Evolutionary conservation across 2,113 vertebrate species (phyloP), one percentile per base, ranked within the genome.

Genomic region (Crypturellus undulatus): DNA sequence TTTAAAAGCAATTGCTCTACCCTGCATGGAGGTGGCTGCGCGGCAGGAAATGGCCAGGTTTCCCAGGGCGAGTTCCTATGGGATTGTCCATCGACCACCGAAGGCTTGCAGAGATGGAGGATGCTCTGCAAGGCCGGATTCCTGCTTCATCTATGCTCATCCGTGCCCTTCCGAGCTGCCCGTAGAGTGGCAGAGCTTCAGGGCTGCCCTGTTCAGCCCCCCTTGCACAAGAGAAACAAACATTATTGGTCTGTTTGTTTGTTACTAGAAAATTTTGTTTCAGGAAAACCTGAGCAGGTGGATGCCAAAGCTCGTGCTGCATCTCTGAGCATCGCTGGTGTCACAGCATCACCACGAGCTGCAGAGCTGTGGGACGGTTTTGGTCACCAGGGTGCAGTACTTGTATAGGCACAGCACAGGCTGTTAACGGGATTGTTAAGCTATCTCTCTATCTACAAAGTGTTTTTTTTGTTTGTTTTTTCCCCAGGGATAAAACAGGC

Each of bases 371-470:
- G 73, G 81, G 65, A 18, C 28, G 22, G 3, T 65, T 58, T 5
- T 62, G 84, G 84, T 87, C 91, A 88, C 79, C 26, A 10, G 86
- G 65, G 77, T 49, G 65, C 88, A 80, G 80, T 73, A 49, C 63
- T 82, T 58, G 54, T 59, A 79, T 34, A 60, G n/a, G 54, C 52
- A 79, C 52, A 87, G 68, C 81, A 84, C 70, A 82, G 89, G 81
- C 84, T 91, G 90, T 76, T 91, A 82, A 79, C 87, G 38, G 79
- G 75, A 47, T 82, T 91, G 75, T 82, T 89, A 84, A 94, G n/a
- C n/a, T n/a, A n/a, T n/a, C n/a, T n/a, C n/a, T 94, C 91, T 94
- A 92, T 93, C 91, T 95, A 79, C 26, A 63, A 86, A 92, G 77
- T 40, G 64, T 47, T 47, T 8, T 47, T 47, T 47, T 47, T 49